Conservation (phyloP, 2,113 vertebrate species). For the Empidonax alnorum region DNA sequence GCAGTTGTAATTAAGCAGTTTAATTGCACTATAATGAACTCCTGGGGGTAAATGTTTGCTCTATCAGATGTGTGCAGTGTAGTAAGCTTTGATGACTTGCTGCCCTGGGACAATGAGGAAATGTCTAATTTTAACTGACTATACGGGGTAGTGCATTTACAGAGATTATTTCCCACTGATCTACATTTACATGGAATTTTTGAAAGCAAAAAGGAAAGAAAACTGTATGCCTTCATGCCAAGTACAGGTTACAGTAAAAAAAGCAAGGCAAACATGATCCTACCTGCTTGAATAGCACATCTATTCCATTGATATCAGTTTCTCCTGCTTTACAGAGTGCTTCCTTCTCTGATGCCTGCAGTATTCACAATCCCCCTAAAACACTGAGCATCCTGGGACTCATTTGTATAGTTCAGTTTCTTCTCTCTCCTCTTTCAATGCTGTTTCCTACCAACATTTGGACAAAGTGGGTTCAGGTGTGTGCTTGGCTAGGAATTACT, state of each 20-base stretch:
- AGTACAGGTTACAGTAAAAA: background rate
- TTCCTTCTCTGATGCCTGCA: background rate
- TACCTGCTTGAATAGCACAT: background rate
- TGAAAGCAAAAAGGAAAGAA: background rate
- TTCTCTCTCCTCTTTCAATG: background rate
- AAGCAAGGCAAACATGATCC: background rate
- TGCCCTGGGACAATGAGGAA: slow-evolving; percentile 33
- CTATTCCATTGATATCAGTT: background rate
- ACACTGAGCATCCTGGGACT: background rate
- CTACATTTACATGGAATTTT: background rate
- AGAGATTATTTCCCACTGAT: background rate
- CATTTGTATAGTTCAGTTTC: background rate
- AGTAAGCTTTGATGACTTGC: slow-evolving; percentile 30
- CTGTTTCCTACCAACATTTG: background rate
- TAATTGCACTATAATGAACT: slow-evolving; percentile 37
- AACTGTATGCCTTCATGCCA: background rate
- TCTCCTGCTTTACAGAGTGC: background rate
- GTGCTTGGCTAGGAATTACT: background rate
- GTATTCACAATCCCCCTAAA: background rate
- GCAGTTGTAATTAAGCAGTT: slow-evolving; percentile 42
- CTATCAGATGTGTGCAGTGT: background rate
- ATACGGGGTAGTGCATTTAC: background rate
- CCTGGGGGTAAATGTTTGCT: background rate
- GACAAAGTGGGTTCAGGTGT: background rate
- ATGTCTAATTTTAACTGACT: slow-evolving; percentile 14